Conservation (phyloP, 2,888 invertebrate species). For the Sinohyriopsis cumingii region DNA sequence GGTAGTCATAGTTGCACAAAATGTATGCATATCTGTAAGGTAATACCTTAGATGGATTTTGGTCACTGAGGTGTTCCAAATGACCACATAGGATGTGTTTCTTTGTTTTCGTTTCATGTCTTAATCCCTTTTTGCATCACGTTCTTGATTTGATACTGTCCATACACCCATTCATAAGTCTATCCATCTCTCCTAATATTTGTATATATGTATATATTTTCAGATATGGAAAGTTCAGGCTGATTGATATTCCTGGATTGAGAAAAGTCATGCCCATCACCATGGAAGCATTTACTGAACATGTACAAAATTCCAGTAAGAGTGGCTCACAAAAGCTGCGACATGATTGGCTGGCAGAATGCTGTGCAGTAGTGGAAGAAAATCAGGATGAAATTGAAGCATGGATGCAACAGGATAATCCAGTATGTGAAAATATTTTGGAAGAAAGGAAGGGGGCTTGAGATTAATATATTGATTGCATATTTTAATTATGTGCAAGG, state of each 20-base stretch:
- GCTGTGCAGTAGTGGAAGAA: slow-evolving; percentile 61
- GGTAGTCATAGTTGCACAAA: too few relatives aligned
- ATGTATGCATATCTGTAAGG: too few relatives aligned
- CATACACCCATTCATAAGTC: neutral
- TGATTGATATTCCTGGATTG: slow-evolving; percentile 78
- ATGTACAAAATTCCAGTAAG: slow-evolving; percentile 57
- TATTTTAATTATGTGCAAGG: too few relatives aligned
- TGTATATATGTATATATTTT: slow-evolving; percentile 4
- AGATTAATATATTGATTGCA: too few relatives aligned
- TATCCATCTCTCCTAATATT: neutral
- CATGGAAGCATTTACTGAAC: slow-evolving; percentile 60
- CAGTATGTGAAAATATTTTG: slow-evolving; percentile 26
- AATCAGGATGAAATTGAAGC: slow-evolving; percentile 76
- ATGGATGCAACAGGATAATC: slow-evolving; percentile 84
- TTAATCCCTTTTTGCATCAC: neutral
- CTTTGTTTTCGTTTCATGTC: too few relatives aligned
- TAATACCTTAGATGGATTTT: too few relatives aligned
- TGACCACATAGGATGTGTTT: too few relatives aligned
- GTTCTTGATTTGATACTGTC: neutral
- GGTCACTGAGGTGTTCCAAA: too few relatives aligned
- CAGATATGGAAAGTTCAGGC: slow-evolving; percentile 76
- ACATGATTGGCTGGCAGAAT: slow-evolving; percentile 64
- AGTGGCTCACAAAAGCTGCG: slow-evolving; percentile 49
- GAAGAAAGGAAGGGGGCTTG: too few relatives aligned
- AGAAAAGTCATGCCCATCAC: slow-evolving; percentile 72